phyloP scores from a whole-genome alignment of 2,888 invertebrate species.

The Epinotia brunnichana region DNA sequence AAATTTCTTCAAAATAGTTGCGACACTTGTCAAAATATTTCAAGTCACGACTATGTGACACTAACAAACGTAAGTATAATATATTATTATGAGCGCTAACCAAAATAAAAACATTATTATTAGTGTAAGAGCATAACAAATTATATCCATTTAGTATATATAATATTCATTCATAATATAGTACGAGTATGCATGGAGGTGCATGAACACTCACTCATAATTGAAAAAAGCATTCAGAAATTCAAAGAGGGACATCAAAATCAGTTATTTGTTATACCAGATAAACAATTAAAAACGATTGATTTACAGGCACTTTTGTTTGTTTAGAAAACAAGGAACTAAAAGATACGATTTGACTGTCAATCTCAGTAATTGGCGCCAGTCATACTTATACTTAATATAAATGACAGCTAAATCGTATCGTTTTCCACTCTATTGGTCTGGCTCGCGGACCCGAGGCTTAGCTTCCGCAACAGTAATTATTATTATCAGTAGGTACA shows the following conservation, averaged over 20 bases:
- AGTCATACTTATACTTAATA: slow-evolving; percentile 37
- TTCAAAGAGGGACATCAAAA: too few relatives aligned
- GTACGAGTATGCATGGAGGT: too few relatives aligned
- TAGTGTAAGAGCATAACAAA: too few relatives aligned
- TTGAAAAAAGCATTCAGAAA: too few relatives aligned
- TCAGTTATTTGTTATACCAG: too few relatives aligned
- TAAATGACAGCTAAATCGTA: slow-evolving; percentile 40
- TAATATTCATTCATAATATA: too few relatives aligned
- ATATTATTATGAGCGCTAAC: too few relatives aligned
- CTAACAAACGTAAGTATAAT: background rate
- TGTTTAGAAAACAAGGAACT: slow-evolving; percentile 33
- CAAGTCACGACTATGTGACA: slow-evolving; percentile 2
- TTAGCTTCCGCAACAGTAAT: slow-evolving; percentile 36
- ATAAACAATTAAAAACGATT: background rate
- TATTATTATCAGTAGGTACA: slow-evolving; percentile 27
- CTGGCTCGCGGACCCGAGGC: slow-evolving; percentile 17
- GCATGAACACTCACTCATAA: too few relatives aligned
- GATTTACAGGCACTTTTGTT: background rate
- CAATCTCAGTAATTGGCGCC: slow-evolving; percentile 31
- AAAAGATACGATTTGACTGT: slow-evolving; percentile 33
- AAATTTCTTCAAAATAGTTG: slow-evolving; percentile 42
- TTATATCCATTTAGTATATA: too few relatives aligned
- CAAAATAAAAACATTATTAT: too few relatives aligned
- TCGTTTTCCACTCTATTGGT: slow-evolving; percentile 40
- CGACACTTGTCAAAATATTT: slow-evolving; percentile 27